A percentile compares a stretch with the other conserved stretches of the same genome.
Conservation (phyloP, 2,888 invertebrate genomes). For the Bimastos eiseni region DNA sequence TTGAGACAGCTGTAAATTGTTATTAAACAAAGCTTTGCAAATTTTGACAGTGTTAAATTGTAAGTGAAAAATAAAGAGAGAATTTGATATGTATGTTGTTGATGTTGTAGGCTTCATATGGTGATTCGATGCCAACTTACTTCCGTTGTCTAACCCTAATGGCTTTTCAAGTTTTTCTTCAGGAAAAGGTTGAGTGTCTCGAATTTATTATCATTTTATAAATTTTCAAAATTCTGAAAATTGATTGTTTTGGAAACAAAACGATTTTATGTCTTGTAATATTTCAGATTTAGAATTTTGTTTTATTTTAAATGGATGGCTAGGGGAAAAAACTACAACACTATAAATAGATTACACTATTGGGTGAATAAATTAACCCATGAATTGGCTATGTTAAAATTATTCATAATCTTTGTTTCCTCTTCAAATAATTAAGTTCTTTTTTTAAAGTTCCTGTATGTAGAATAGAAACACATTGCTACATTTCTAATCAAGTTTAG, state of each 20-base stretch:
- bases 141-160: conserved; percentile 91
- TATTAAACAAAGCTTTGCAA: no score
- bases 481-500: neutral
- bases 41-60: neutral
- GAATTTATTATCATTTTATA: no score
- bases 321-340: no score
- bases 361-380: neutral
- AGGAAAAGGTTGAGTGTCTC: conserved; percentile 67
- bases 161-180: conserved; percentile 83
- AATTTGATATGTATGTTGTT: neutral
- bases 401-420: neutral
- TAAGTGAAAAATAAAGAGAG: neutral
- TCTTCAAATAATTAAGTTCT: neutral
- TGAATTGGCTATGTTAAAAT: neutral
- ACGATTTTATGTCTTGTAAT: neutral
- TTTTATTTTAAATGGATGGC: neutral
- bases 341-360: neutral
- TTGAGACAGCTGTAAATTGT: conserved; percentile 19
- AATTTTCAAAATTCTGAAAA: neutral
- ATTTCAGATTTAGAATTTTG: neutral
- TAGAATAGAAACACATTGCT: neutral
- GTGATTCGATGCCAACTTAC: conserved; percentile 81
- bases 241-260: neutral
- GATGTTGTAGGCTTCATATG: conserved; percentile 47
- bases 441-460: neutral